Evolutionary conservation across 1,140 invertebrate genomes (phyloP).

Genomic region (Galendromus occidentalis): DNA sequence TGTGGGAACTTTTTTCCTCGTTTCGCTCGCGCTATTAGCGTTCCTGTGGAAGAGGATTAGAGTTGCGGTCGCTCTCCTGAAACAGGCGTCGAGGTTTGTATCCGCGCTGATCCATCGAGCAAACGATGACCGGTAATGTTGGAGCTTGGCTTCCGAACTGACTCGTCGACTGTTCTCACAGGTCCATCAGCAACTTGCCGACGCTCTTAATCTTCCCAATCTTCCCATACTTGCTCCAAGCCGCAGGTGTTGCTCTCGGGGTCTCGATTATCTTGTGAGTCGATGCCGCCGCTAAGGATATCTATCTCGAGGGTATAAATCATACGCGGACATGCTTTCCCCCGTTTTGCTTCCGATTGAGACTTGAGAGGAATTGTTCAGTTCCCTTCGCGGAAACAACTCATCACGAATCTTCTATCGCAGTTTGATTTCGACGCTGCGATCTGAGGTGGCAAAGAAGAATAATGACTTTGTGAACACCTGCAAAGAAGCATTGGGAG

Average conservation of each 20-base stretch:
- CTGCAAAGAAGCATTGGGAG: too few relatives aligned
- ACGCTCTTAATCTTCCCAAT: slow-evolving; percentile 74
- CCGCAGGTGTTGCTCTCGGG: slow-evolving; percentile 48
- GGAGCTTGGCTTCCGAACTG: not conserved
- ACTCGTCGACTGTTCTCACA: slow-evolving; percentile 27
- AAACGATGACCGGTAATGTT: not conserved
- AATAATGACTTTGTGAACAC: too few relatives aligned
- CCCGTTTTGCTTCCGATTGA: too few relatives aligned
- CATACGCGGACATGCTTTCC: too few relatives aligned
- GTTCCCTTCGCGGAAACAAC: too few relatives aligned
- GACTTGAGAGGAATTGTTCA: too few relatives aligned
- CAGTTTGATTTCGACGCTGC: too few relatives aligned
- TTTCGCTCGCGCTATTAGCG: slow-evolving; percentile 32
- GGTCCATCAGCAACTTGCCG: slow-evolving; percentile 61
- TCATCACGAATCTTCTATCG: too few relatives aligned
- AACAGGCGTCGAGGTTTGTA: slow-evolving; percentile 44
- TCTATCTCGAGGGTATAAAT: too few relatives aligned
- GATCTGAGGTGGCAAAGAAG: too few relatives aligned
- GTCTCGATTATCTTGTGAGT: slow-evolving; percentile 23
- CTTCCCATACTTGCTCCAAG: slow-evolving; percentile 62
- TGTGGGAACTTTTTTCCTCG: slow-evolving; percentile 11
- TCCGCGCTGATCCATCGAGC: not conserved
- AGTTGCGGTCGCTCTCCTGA: slow-evolving; percentile 71
- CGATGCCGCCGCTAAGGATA: too few relatives aligned
- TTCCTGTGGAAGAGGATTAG: slow-evolving; percentile 62